phyloP scores from a whole-genome alignment of 2,888 invertebrate species.

The Capitulum mitella region DNA sequence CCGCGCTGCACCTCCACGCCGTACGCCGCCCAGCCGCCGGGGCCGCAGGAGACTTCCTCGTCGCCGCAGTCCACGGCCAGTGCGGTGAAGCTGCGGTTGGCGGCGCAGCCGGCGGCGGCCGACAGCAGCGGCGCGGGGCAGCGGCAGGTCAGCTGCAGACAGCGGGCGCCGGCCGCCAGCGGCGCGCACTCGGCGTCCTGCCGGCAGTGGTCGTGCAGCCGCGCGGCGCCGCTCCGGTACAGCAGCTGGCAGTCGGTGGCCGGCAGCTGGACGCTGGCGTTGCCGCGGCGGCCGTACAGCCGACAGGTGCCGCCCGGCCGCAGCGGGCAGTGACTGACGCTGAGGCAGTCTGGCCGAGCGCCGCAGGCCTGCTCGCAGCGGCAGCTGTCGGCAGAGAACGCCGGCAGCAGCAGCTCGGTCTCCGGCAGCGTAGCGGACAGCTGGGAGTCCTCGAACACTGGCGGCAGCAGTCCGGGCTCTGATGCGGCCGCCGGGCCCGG shows the following conservation, averaged over 20 bases:
- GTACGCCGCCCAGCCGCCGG: background rate
- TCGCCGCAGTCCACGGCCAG: background rate
- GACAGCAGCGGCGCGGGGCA: background rate
- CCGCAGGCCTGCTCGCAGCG: background rate
- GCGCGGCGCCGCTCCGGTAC: background rate
- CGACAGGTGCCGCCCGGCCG: background rate
- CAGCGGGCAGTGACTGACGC: background rate
- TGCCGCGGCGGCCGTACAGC: background rate
- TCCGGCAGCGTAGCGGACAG: background rate
- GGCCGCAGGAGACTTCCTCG: background rate
- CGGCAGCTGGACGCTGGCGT: background rate
- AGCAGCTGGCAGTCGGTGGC: background rate
- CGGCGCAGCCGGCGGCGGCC: background rate
- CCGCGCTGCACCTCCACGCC: too few relatives aligned
- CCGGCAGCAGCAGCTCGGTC: background rate
- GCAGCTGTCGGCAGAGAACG: background rate
- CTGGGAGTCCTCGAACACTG: background rate
- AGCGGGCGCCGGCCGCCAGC: background rate
- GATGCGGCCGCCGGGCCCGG: too few relatives aligned
- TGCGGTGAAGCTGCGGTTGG: background rate
- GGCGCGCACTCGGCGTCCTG: background rate
- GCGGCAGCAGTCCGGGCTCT: background rate
- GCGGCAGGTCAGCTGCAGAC: background rate
- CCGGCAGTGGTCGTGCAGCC: background rate
- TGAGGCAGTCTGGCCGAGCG: background rate